Conservation (phyloP, 2,888 invertebrate genomes). For the Sepiola atlantica region DNA sequence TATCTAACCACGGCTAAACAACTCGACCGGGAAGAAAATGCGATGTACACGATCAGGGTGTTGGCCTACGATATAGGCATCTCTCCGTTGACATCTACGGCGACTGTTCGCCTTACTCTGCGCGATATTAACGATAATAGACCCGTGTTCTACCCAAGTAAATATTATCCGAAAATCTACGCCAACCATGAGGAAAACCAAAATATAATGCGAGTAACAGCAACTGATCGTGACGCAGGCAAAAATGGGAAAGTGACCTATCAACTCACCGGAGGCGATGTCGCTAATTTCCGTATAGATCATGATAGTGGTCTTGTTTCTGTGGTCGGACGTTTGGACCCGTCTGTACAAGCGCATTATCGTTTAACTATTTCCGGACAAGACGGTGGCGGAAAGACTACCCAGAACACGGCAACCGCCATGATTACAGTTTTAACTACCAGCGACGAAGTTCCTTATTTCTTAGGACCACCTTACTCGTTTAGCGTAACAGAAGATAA, state of each 20-base stretch:
- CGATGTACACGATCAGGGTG: slow-evolving; percentile 87
- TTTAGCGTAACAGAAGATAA: slow-evolving; percentile 89
- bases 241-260: slow-evolving; percentile 82
- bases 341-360: slow-evolving; percentile 85
- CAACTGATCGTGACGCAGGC: slow-evolving; percentile 90
- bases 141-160: slow-evolving; percentile 91
- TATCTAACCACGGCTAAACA: slow-evolving; percentile 85
- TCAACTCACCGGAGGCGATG: slow-evolving; percentile 80
- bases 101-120: slow-evolving; percentile 86
- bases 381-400: slow-evolving; percentile 58
- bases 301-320: slow-evolving; percentile 85
- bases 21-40: slow-evolving; percentile 82
- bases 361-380: slow-evolving; percentile 86
- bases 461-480: slow-evolving; percentile 81
- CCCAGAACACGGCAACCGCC: slow-evolving; percentile 60
- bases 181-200: slow-evolving; percentile 79
- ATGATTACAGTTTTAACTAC: slow-evolving; percentile 61
- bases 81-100: slow-evolving; percentile 91
- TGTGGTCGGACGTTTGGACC: slow-evolving; percentile 85
- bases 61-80: slow-evolving; percentile 91
- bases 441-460: slow-evolving; percentile 61
- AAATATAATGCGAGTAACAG: slow-evolving; percentile 84
- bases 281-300: slow-evolving; percentile 82
- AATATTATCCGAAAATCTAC: slow-evolving; percentile 86
- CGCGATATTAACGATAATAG: slow-evolving; percentile 93